A percentile compares a stretch with the other conserved stretches of the same genome.
Evolutionary conservation across 2,113 vertebrate species (phyloP).

Genomic region (Chlamydotis undulata): DNA sequence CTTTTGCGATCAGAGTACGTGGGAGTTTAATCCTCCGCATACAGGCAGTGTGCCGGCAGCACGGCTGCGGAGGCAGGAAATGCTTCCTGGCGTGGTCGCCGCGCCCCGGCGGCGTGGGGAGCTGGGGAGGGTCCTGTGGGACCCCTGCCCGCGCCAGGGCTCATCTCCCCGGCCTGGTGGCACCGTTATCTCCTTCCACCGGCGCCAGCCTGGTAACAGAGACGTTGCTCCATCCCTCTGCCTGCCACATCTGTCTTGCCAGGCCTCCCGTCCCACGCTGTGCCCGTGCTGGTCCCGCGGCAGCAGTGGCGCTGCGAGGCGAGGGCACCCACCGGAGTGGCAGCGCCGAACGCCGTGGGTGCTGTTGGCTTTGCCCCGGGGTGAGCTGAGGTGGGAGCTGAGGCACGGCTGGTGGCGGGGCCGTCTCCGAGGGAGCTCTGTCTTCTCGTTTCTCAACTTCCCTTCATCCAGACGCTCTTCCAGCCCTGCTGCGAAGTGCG

Average conservation of each 20-base stretch:
- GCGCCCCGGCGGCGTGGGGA: neutral
- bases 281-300: accelerated
- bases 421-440: accelerated
- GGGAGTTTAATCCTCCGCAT: neutral
- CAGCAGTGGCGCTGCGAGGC: neutral
- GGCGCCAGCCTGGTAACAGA: neutral
- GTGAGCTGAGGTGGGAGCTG: neutral
- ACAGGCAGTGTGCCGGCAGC: accelerated
- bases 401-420: accelerated
- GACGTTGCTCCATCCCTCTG: neutral
- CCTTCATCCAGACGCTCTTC: accelerated
- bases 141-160: neutral
- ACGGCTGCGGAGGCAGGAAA: accelerated
- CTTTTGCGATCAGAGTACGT: neutral
- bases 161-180: accelerated
- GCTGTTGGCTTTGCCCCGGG: accelerated
- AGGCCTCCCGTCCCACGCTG: accelerated
- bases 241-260: neutral
- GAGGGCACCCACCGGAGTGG: neutral
- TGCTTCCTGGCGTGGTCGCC: accelerated
- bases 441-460: neutral
- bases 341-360: neutral
- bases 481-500: accelerated
- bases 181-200: accelerated
- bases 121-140: neutral